phyloP scores from a whole-genome alignment of 2,113 vertebrate genomes.

The Oostethus manadensis region DNA sequence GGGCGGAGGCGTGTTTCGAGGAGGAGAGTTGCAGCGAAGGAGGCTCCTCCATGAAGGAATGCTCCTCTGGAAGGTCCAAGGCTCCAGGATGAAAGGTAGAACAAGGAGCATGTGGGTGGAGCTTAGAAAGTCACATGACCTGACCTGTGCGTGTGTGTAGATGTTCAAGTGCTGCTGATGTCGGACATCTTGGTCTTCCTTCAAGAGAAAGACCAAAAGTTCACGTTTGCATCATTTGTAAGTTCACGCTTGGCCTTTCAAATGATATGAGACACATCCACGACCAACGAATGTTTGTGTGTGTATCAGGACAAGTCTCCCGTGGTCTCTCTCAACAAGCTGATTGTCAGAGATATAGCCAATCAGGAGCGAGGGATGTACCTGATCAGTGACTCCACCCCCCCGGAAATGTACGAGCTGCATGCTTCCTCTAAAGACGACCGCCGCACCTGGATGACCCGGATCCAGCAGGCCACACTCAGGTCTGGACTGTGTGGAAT shows the following conservation, averaged over 20 bases:
- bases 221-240: constrained; percentile 83
- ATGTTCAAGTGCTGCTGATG: constrained; percentile 87
- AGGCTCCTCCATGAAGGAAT: constrained; percentile 83
- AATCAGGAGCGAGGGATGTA: constrained; percentile 97
- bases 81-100: constrained; percentile 82
- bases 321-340: constrained; percentile 82
- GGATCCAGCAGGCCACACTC: constrained; percentile 81
- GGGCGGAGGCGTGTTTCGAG: constrained; percentile 75
- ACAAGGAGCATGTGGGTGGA: not conserved
- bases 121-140: not conserved
- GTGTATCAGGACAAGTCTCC: constrained; percentile 83
- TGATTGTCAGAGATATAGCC: constrained; percentile 91
- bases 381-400: constrained; percentile 79
- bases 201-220: constrained; percentile 95
- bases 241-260: constrained; percentile 41
- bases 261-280: too few relatives aligned
- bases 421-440: constrained; percentile 81
- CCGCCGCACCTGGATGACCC: constrained; percentile 84
- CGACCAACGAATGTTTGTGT: not conserved
- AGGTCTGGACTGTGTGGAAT: not conserved
- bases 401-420: constrained; percentile 92
- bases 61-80: constrained; percentile 82
- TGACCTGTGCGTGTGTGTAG: constrained; percentile 56
- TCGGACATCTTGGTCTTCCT: constrained; percentile 89
- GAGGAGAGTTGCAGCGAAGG: constrained; percentile 82